Percentiles rank a stretch among this genome's conserved stretches.
These are phyloP conservation scores for Pyrrhosoma nymphula DNA, from an alignment of 2,888 invertebrate species.

Conservation along the genomic window DNA sequence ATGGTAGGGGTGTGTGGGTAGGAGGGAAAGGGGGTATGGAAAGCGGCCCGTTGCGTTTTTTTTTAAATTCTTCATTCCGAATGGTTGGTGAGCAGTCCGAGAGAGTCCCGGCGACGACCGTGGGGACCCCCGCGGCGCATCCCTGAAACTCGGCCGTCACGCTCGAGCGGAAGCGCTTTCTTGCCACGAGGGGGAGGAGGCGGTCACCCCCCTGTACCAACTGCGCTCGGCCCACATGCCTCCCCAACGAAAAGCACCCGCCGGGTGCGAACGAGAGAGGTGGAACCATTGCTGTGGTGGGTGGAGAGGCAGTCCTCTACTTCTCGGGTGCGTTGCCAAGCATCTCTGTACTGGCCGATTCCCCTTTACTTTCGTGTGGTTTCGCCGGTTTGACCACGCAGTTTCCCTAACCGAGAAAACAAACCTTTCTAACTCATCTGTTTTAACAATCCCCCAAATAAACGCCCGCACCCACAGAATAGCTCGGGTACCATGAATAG, in stretches of 20 bases:
- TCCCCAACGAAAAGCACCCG: neutral
- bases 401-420: neutral
- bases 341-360: neutral
- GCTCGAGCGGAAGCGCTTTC: constrained; percentile 34
- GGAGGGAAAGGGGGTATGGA: neutral
- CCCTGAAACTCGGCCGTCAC: constrained; percentile 45
- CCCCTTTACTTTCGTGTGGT: neutral
- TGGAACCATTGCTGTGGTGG: no score
- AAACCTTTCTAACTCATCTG: no score
- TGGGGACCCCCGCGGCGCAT: constrained; percentile 53
- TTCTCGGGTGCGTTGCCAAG: neutral
- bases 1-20: no score
- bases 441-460: neutral
- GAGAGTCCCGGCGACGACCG: neutral
- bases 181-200: neutral
- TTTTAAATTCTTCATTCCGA: neutral
- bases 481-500: neutral
- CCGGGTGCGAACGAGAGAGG: neutral
- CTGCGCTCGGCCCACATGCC: neutral
- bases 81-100: neutral
- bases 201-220: neutral
- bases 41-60: neutral
- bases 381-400: neutral
- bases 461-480: neutral
- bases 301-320: no score